Evolutionary conservation across 2,888 invertebrate genomes (phyloP).

Genomic region (Protonemura montana): DNA sequence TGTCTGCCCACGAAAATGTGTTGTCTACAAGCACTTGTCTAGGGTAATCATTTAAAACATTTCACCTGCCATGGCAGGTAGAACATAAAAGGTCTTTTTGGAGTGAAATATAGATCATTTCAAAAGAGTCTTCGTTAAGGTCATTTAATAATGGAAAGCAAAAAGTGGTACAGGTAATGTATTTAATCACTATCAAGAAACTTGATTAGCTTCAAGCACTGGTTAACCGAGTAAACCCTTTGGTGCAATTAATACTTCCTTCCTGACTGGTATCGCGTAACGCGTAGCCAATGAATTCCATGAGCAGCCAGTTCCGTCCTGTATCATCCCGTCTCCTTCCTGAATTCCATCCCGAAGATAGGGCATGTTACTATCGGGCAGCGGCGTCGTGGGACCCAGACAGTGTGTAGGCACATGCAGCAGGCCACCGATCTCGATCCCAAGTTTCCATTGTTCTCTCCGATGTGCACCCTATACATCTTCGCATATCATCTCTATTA

Average conservation of each 20-base stretch:
- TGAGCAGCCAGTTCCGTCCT: too few species aligned
- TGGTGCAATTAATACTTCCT: background rate
- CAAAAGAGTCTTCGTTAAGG: too few species aligned
- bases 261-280: background rate
- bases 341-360: background rate
- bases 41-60: too few species aligned
- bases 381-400: too few species aligned
- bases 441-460: background rate
- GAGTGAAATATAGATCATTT: too few species aligned
- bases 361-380: background rate
- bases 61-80: too few species aligned
- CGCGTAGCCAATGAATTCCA: background rate
- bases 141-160: background rate
- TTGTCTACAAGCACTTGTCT: too few species aligned
- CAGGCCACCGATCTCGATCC: background rate
- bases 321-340: too few species aligned
- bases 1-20: background rate
- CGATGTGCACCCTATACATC: background rate
- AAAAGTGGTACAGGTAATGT: background rate
- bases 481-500: constrained; percentile 3
- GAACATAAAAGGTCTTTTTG: too few species aligned
- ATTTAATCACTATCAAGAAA: constrained; percentile 12
- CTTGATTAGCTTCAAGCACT: background rate
- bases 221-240: background rate
- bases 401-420: too few species aligned